Evolutionary conservation across 2,113 vertebrate genomes (phyloP).

Genomic region (Tor tambroides): DNA sequence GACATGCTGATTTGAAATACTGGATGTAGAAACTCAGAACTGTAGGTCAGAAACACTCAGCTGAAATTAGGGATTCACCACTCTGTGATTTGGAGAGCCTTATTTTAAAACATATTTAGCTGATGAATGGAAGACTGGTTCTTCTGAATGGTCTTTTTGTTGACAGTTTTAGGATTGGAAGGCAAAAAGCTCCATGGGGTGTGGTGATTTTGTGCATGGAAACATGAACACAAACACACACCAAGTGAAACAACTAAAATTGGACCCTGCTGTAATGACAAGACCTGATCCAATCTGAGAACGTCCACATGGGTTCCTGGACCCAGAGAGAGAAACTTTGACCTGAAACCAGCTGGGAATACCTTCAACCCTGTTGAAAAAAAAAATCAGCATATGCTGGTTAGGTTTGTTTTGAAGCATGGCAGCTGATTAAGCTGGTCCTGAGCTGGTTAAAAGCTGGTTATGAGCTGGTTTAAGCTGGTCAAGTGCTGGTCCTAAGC

Average conservation of each 20-base stretch:
- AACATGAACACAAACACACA: slow-evolving; percentile 28
- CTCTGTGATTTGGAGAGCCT: background rate
- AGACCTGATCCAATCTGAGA: slow-evolving; percentile 67
- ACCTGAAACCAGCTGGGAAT: slow-evolving; percentile 56
- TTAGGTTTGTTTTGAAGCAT: no score
- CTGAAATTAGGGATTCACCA: background rate
- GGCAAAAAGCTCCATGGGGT: slow-evolving; percentile 9
- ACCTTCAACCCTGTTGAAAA: slow-evolving; percentile 23
- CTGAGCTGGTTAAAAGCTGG: no score
- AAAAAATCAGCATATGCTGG: no score
- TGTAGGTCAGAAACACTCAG: slow-evolving; percentile 1
- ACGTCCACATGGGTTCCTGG: slow-evolving; percentile 69
- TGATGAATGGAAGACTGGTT: background rate
- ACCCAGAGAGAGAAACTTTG: background rate
- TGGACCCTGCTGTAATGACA: slow-evolving; percentile 51
- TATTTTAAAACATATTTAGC: slow-evolving; percentile 1
- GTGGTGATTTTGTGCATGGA: slow-evolving; percentile 44
- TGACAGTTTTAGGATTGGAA: slow-evolving; percentile 34
- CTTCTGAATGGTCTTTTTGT: slow-evolving; percentile 15
- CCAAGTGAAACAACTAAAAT: slow-evolving; percentile 1
- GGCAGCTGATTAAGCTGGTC: no score
- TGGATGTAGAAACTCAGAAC: slow-evolving; percentile 22
- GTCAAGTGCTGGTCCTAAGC: no score
- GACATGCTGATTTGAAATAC: background rate
- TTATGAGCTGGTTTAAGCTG: no score